Evolutionary conservation across 2,113 vertebrate genomes (phyloP).

Genomic region (Lethenteron reissneri): DNA sequence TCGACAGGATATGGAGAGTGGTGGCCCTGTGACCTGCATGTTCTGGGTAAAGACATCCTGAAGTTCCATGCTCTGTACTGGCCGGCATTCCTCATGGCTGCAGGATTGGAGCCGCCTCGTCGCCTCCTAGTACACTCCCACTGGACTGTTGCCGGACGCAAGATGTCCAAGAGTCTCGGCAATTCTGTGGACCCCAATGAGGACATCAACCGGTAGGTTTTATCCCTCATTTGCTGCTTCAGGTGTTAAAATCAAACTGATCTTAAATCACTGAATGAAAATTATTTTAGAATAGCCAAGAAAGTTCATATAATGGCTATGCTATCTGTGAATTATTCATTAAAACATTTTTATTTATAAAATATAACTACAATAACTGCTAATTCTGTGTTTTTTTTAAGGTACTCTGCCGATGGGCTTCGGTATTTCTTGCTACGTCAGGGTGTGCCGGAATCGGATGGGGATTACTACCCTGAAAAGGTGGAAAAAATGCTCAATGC

Average conservation of each 20-base stretch:
- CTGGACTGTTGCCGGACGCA: constrained; percentile 65
- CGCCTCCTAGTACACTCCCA: constrained; percentile 65
- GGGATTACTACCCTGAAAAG: constrained; percentile 59
- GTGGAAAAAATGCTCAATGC: constrained; percentile 52
- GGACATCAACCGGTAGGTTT: constrained; percentile 17
- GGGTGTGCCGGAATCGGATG: constrained; percentile 59
- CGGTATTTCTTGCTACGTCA: constrained; percentile 78
- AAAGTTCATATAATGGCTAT: too few species aligned
- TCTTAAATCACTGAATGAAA: too few species aligned
- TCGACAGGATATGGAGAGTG: constrained; percentile 19
- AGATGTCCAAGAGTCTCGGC: constrained; percentile 92
- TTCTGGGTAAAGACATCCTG: constrained; percentile 86
- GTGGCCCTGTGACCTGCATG: constrained; percentile 37
- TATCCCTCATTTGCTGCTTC: not conserved
- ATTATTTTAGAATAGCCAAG: too few species aligned
- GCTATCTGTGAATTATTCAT: too few species aligned
- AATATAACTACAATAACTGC: too few species aligned
- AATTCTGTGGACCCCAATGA: constrained; percentile 51
- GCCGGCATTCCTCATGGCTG: constrained; percentile 67
- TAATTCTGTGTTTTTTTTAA: not conserved
- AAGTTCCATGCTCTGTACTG: constrained; percentile 83
- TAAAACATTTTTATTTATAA: too few species aligned
- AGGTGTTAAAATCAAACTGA: too few species aligned
- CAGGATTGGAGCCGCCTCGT: constrained; percentile 37
- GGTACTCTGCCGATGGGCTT: constrained; percentile 49